Conservation (phyloP, 2,113 vertebrate species). For the Procavia capensis region DNA sequence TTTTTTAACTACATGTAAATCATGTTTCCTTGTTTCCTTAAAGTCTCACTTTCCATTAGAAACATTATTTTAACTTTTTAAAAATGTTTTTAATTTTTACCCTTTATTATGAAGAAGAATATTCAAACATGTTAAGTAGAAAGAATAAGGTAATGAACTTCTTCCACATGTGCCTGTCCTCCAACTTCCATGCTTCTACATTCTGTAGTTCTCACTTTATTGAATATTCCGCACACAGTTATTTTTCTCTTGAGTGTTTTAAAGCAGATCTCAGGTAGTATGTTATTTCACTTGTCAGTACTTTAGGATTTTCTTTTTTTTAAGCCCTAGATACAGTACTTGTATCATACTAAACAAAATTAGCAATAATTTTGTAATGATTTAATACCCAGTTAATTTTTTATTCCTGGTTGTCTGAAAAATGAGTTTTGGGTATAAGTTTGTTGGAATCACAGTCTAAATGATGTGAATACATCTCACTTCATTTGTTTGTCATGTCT, state of each 20-base stretch:
- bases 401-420: constrained; percentile 32
- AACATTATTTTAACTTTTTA: background rate
- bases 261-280: background rate
- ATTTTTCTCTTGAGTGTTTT: background rate
- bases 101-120: constrained; percentile 2
- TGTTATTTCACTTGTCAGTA: constrained; percentile 39
- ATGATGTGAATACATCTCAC: background rate
- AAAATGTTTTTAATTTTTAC: too few relatives aligned
- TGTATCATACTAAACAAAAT: constrained; percentile 14
- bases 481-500: constrained; percentile 32
- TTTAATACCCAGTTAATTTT: background rate
- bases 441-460: constrained; percentile 33
- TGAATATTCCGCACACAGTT: background rate
- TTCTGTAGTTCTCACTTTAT: background rate
- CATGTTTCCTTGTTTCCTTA: background rate
- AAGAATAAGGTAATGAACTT: background rate
- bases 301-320: constrained; percentile 12
- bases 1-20: constrained; percentile 29
- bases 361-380: constrained; percentile 11
- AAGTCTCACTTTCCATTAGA: background rate
- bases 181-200: background rate
- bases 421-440: background rate
- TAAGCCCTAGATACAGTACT: background rate
- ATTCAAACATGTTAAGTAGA: constrained; percentile 9
- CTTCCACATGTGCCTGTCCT: background rate